Percentiles rank a stretch among this genome's conserved stretches.
Evolutionary conservation across 2,888 invertebrate species (phyloP).

Genomic region (Serrognathus titanus): DNA sequence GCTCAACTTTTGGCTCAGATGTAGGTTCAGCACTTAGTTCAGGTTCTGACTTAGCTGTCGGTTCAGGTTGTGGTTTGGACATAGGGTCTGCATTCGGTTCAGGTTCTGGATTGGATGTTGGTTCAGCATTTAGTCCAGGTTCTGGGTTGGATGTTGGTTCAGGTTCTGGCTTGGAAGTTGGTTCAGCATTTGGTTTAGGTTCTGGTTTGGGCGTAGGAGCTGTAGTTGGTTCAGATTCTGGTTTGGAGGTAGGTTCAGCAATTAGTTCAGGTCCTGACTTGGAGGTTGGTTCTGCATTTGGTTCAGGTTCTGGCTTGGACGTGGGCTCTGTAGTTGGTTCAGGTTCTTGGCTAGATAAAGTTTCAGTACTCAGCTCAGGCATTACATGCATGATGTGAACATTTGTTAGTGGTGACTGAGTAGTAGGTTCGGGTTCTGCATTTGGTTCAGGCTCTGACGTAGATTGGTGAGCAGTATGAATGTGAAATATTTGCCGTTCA

Average conservation of each 20-base stretch:
- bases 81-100: conserved; percentile 42
- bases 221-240: conserved; percentile 24
- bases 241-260: conserved; percentile 22
- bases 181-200: conserved; percentile 25
- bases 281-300: conserved; percentile 23
- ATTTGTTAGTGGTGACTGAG: not conserved
- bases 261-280: conserved; percentile 29
- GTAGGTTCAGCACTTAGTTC: conserved; percentile 24
- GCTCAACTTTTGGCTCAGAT: conserved; percentile 15
- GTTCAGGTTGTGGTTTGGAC: conserved; percentile 32
- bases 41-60: conserved; percentile 31
- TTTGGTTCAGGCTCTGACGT: conserved; percentile 31
- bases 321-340: conserved; percentile 33
- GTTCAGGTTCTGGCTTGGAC: conserved; percentile 28
- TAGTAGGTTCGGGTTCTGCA: conserved; percentile 26
- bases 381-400: conserved; percentile 25
- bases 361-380: conserved; percentile 17
- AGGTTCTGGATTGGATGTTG: conserved; percentile 31
- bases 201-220: conserved; percentile 26
- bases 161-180: conserved; percentile 33
- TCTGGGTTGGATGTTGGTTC: conserved; percentile 26
- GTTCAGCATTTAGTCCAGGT: conserved; percentile 29
- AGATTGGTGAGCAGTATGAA: conserved; percentile 31
- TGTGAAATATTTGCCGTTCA: conserved; percentile 35
- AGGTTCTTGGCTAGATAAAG: conserved; percentile 23